These are phyloP conservation scores for Monopterus albus DNA, from an alignment of 2,113 vertebrate genomes.

Conservation along the genomic window DNA sequence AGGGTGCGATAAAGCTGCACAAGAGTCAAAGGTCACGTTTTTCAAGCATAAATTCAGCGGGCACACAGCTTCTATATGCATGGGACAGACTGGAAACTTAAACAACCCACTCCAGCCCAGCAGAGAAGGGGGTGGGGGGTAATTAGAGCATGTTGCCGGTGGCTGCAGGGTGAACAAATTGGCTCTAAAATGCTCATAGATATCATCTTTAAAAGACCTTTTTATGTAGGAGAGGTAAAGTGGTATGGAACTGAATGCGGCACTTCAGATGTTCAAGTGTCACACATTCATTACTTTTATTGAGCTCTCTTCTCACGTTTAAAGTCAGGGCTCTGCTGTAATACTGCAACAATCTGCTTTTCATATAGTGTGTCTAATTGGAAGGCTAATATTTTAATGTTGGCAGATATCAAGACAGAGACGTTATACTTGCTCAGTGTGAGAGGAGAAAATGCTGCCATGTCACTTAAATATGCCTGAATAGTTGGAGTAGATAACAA, in stretches of 20 bases:
- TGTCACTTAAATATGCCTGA: constrained; percentile 1
- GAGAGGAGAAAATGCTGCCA: constrained; percentile 16
- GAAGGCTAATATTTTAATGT: constrained; percentile 90
- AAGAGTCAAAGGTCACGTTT: constrained; percentile 82
- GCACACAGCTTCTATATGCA: constrained; percentile 66
- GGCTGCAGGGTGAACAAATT: constrained; percentile 84
- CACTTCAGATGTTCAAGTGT: constrained; percentile 85
- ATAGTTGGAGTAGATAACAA: not conserved
- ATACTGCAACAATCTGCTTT: constrained; percentile 81
- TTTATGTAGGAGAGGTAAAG: constrained; percentile 80
- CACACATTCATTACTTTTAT: constrained; percentile 89
- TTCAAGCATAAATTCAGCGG: constrained; percentile 81
- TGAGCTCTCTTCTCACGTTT: constrained; percentile 85
- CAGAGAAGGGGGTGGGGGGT: constrained; percentile 60
- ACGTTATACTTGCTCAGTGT: constrained; percentile 14
- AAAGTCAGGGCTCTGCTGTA: constrained; percentile 78
- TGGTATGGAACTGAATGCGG: constrained; percentile 81
- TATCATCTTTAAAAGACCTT: constrained; percentile 93
- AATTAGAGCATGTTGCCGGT: constrained; percentile 87
- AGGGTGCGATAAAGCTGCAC: constrained; percentile 80
- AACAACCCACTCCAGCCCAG: constrained; percentile 63
- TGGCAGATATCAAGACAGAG: constrained; percentile 59
- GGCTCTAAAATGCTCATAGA: constrained; percentile 81
- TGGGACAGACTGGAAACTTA: constrained; percentile 77
- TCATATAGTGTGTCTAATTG: constrained; percentile 87